A percentile compares a stretch with the other conserved stretches of the same genome.
Conservation (phyloP, 2,113 vertebrate species). For the Romanogobio albipinnatus region DNA sequence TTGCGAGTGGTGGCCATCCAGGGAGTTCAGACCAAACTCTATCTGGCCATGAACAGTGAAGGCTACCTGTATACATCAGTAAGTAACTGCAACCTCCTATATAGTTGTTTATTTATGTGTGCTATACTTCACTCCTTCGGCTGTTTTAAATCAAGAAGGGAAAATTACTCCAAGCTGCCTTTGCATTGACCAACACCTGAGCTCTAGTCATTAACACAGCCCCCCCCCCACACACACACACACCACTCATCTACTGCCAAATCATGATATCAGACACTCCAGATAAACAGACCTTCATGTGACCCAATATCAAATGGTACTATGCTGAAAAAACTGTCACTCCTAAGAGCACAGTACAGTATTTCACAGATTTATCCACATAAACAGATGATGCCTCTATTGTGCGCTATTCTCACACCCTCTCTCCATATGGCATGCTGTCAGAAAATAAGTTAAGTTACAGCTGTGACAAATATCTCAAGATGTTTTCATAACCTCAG, state of each 20-base stretch:
- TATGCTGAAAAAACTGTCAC: neutral
- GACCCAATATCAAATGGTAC: slow-evolving; percentile 9
- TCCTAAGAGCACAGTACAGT: neutral
- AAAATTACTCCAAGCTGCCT: neutral
- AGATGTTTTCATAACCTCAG: slow-evolving; percentile 45
- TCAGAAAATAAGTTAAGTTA: slow-evolving; percentile 32
- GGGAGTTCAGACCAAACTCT: slow-evolving; percentile 97
- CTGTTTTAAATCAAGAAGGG: neutral
- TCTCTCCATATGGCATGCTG: slow-evolving; percentile 43
- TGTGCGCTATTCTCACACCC: slow-evolving; percentile 27
- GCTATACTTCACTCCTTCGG: neutral
- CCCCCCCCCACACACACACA: no score
- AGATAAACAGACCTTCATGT: neutral
- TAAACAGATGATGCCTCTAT: slow-evolving; percentile 23
- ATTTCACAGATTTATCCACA: neutral
- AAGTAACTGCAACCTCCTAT: slow-evolving; percentile 69
- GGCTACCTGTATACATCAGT: slow-evolving; percentile 98
- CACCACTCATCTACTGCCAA: neutral
- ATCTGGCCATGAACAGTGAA: slow-evolving; percentile 99
- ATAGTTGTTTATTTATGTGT: neutral
- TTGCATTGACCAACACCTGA: neutral
- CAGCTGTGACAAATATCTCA: slow-evolving; percentile 47
- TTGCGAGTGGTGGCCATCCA: slow-evolving; percentile 99
- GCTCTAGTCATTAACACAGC: neutral
- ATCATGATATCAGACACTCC: slow-evolving; percentile 3